phyloP scores from a whole-genome alignment of 2,888 invertebrate species.

The Phyllotreta cruciferae region DNA sequence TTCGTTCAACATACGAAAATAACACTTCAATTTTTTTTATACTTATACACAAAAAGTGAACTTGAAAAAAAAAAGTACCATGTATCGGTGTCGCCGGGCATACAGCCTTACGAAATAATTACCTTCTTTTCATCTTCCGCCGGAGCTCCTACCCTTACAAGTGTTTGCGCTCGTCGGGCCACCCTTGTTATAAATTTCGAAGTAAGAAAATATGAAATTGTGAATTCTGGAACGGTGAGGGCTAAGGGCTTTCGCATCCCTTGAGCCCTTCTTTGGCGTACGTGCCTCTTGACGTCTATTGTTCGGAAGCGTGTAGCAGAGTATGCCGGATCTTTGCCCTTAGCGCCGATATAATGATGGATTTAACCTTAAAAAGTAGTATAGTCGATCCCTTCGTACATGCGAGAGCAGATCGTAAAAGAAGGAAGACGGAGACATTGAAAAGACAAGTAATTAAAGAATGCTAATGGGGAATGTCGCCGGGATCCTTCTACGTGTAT shows the following conservation, averaged over 20 bases:
- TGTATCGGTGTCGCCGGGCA: slow-evolving; percentile 19
- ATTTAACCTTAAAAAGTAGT: slow-evolving; percentile 53
- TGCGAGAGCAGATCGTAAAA: slow-evolving; percentile 25
- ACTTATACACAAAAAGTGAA: neutral
- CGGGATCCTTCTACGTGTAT: slow-evolving; percentile 5
- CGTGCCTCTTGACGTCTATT: slow-evolving; percentile 61
- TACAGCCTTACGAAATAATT: slow-evolving; percentile 25
- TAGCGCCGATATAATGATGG: slow-evolving; percentile 60
- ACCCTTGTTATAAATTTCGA: slow-evolving; percentile 42
- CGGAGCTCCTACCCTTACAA: slow-evolving; percentile 28
- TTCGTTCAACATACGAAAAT: neutral
- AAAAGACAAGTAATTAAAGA: slow-evolving; percentile 38
- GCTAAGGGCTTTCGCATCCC: slow-evolving; percentile 42
- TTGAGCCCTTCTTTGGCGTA: slow-evolving; percentile 52
- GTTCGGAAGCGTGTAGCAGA: slow-evolving; percentile 59
- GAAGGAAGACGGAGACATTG: slow-evolving; percentile 29
- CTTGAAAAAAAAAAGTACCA: slow-evolving; percentile 1
- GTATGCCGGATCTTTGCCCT: slow-evolving; percentile 59
- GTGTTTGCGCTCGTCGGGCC: slow-evolving; percentile 36
- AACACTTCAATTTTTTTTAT: neutral
- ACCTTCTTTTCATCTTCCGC: slow-evolving; percentile 22
- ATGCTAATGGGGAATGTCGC: slow-evolving; percentile 36
- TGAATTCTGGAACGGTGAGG: slow-evolving; percentile 33
- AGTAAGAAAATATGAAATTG: slow-evolving; percentile 43
- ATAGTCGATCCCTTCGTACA: slow-evolving; percentile 27